Conservation (phyloP, 2,888 invertebrate genomes). For the Euphydryas editha region DNA sequence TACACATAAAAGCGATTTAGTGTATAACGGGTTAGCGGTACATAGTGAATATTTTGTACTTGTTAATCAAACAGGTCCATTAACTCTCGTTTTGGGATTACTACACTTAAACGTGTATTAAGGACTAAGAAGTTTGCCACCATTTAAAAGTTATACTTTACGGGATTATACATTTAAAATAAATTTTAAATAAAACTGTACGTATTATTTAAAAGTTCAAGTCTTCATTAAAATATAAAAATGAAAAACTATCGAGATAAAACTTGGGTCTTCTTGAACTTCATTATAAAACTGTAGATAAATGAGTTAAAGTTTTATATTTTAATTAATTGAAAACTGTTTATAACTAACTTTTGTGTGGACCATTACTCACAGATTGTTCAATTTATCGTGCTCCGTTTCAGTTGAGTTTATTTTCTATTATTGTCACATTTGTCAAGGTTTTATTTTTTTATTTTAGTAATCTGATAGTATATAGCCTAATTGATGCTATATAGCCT, state of each 20-base stretch:
- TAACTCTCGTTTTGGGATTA: background rate
- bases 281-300: background rate
- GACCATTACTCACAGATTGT: too few relatives aligned
- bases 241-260: background rate
- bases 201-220: background rate
- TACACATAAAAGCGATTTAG: conserved; percentile 26
- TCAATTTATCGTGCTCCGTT: too few relatives aligned
- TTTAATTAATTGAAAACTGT: background rate
- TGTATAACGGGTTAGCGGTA: conserved; percentile 1
- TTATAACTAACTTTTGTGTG: background rate
- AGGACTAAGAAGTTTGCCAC: background rate
- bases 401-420: too few relatives aligned
- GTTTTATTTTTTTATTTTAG: too few relatives aligned
- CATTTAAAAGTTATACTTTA: background rate
- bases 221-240: background rate
- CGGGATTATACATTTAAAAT: background rate
- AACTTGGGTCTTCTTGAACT: background rate
- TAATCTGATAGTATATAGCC: too few relatives aligned
- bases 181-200: background rate
- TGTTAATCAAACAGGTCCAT: background rate
- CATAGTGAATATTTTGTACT: background rate
- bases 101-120: background rate
- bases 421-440: too few relatives aligned
- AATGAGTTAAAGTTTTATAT: background rate
- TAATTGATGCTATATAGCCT: too few relatives aligned